A percentile compares a stretch with the other conserved stretches of the same genome.
phyloP scores from a whole-genome alignment of 2,888 invertebrate species.

The Volucella inflata region DNA sequence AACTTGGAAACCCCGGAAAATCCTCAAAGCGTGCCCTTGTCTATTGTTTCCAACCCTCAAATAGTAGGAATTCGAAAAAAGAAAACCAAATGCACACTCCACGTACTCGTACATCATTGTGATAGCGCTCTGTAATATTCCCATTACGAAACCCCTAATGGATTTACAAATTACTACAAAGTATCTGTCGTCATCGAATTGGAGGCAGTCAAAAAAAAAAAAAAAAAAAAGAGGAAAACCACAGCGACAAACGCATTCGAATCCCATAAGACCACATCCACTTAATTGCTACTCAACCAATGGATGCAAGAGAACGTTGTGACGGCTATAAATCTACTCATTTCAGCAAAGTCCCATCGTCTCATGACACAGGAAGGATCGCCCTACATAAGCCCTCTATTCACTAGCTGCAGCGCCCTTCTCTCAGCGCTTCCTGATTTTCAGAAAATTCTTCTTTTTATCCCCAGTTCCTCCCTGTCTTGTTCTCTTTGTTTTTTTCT shows the following conservation, averaged over 20 bases:
- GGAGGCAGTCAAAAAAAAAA: neutral
- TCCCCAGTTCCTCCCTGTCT: neutral
- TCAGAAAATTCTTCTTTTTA: constrained; percentile 3
- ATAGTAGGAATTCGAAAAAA: neutral
- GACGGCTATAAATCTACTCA: constrained; percentile 70
- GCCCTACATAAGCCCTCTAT: neutral
- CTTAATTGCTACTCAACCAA: constrained; percentile 61
- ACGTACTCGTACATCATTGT: constrained; percentile 49
- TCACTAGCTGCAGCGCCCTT: neutral
- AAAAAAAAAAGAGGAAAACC: constrained; percentile 3
- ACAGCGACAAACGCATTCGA: constrained; percentile 31
- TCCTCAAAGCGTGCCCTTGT: neutral
- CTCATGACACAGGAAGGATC: constrained; percentile 6
- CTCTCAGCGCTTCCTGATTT: constrained; percentile 11
- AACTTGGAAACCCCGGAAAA: neutral
- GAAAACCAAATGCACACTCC: constrained; percentile 13
- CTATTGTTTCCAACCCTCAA: neutral
- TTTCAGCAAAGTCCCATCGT: constrained; percentile 38
- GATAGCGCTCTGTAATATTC: constrained; percentile 51
- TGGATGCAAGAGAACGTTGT: constrained; percentile 50
- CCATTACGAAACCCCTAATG: constrained; percentile 57
- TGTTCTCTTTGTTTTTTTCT: constrained; percentile 6
- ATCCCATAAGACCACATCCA: constrained; percentile 62
- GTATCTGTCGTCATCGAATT: constrained; percentile 49
- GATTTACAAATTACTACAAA: constrained; percentile 73